Evolutionary conservation across 2,113 vertebrate species (phyloP), one percentile per base, ranked within the genome.

Genomic region (Pseudorhombus dupliciocellatus): DNA sequence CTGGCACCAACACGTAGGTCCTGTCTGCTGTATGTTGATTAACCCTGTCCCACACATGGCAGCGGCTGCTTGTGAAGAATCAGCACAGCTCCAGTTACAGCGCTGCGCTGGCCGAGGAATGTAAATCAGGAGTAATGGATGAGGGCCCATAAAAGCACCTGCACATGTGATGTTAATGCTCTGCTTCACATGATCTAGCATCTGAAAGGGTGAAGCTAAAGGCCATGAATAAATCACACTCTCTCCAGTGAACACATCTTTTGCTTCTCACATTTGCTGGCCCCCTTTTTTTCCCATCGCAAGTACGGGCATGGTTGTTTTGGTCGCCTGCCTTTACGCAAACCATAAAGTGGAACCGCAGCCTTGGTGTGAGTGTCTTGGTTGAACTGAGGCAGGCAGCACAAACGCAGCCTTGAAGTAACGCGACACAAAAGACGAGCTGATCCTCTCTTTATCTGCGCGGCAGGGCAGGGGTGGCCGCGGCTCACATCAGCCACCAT

Each of bases 101-200:
- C 74, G 37, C 66, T 55, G 75, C 62, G 66, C 50, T 54, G 15
- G 71, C 62, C 74, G 66, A 79, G 73, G 80, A 88, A 93, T 91
- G 81, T 83, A 89, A 92, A 91, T 88, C 83, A 84, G 71, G 31
- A 72, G 70, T 91, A 87, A 90, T 90, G 88, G 85, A 89, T 89
- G 84, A 79, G 81, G 75, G 84, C 77, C 61, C 75, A 71, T 79
- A 87, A 90, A 90, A 83, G 84, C 89, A 90, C 90, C 93, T 89
- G 85, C 88, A 87, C 89, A 84, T 79, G 83, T 66, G 70, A 86
- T 71, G 80, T 77, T 77, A 76, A 86, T 70, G 86, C 80, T 91
- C 91, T 71, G 70, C 79, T 89, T 87, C 88, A 83, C 88, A 88
- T 86, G 84, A 87, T 93, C 79, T 68, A 70, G 70, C 84, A 84